phyloP scores from a whole-genome alignment of 2,797 vertebrate species.

The Sebastes variabilis region DNA sequence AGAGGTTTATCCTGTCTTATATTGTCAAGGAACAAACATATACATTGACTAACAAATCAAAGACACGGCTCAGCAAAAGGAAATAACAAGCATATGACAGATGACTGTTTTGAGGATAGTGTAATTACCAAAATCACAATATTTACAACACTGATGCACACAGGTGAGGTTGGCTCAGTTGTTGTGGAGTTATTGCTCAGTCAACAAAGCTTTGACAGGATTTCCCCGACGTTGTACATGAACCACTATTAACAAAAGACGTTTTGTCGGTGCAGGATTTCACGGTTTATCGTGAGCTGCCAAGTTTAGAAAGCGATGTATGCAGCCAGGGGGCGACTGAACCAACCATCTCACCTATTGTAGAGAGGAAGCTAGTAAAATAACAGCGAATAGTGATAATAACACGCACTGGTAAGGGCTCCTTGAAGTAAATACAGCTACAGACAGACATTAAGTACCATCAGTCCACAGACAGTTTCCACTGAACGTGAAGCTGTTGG shows the following conservation, averaged over 20 bases:
- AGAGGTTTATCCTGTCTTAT: not conserved
- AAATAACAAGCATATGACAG: not conserved
- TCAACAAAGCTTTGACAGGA: not conserved
- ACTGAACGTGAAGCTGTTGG: not conserved
- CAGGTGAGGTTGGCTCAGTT: too few relatives aligned
- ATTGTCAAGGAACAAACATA: not conserved
- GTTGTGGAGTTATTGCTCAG: not conserved
- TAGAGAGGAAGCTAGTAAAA: not conserved
- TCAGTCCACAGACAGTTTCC: not conserved
- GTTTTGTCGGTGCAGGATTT: not conserved
- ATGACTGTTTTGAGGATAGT: too few relatives aligned
- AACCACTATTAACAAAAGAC: not conserved
- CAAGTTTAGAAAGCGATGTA: not conserved
- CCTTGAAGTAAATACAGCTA: rapidly evolving
- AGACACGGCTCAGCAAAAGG: not conserved
- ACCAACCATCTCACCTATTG: not conserved
- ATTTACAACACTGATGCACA: not conserved
- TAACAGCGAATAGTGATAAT: too few relatives aligned
- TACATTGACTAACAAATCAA: not conserved
- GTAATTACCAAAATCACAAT: not conserved
- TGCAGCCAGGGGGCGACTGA: not conserved
- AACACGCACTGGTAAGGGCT: rapidly evolving
- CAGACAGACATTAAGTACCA: rapidly evolving
- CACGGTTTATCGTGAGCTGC: not conserved
- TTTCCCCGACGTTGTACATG: not conserved